Percentiles rank a stretch among this genome's conserved stretches.
phyloP scores from a whole-genome alignment of 2,797 vertebrate genomes.

The Sebastes paucispinis region DNA sequence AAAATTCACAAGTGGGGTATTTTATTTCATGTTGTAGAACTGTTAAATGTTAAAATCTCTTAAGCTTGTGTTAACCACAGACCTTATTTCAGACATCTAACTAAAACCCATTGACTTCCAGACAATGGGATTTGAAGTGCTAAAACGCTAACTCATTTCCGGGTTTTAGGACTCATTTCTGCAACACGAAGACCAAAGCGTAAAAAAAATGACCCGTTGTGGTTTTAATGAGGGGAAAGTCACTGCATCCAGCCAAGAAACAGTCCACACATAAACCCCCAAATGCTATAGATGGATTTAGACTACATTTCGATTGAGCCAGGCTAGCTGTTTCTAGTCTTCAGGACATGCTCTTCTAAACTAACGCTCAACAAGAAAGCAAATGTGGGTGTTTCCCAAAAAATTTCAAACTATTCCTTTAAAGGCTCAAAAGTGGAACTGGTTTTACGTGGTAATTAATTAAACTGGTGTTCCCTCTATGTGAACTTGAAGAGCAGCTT shows the following conservation, averaged over 20 bases:
- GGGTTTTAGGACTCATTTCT: no score
- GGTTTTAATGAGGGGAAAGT: background rate
- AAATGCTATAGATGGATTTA: background rate
- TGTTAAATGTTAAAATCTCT: no score
- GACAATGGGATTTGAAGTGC: no score
- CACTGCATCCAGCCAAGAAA: background rate
- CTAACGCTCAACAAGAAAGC: background rate
- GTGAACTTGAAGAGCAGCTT: constrained; percentile 36
- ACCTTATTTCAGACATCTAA: no score
- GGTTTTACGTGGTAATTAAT: constrained; percentile 51
- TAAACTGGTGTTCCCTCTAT: constrained; percentile 20
- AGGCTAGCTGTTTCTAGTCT: background rate
- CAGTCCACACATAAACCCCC: background rate
- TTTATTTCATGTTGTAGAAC: no score
- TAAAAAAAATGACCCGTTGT: background rate
- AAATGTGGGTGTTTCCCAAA: constrained; percentile 2
- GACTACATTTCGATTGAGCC: background rate
- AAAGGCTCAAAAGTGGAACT: constrained; percentile 24
- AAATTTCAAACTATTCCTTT: constrained; percentile 19
- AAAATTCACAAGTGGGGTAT: no score
- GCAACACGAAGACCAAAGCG: background rate
- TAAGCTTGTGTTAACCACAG: no score
- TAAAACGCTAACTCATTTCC: no score
- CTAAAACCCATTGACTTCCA: no score
- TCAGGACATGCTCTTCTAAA: background rate